Evolutionary conservation across 2,797 vertebrate species (phyloP), one percentile per base, ranked within the genome.

Genomic region (Poecilia wingei): DNA sequence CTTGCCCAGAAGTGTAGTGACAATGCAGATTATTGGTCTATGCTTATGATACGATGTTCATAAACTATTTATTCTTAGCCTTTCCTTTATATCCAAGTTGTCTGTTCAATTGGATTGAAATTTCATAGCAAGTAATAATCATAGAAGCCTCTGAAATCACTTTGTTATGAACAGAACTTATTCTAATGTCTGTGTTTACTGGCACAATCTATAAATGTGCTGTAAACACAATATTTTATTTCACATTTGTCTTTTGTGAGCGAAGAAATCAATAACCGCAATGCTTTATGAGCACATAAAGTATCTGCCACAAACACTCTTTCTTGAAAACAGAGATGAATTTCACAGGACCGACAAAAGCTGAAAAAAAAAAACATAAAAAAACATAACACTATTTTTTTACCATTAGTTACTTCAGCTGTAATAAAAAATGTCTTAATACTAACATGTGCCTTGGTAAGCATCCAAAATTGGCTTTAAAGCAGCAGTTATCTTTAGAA

Each of bases 1-100:
- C 13, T 33, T 81, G 76, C 57, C 10, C 66, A 53, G 79, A 47
- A 39, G 25, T 47, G 68, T 18, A 9, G 59, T 70, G 61, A 72
- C 53, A 82, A 70, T 51, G n/a, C 66, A 49, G 74, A 45, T 61
- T 22, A 39, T 31, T 45, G 33, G 45, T 53, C 28, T 36, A 69
- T 66, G 46, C 18, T 70, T 70, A 46, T n/a, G 2, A 6, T 14
- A 70, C 16, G 12, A 43, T 69, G 4, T 69, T 45, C 5, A 25
- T 13, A 5, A 69, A n/a, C 22, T 36, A 22, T 39, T 18, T 7
- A 66, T 22, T 64, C 33, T 6, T 43, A 36, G 43, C 36, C 36
- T 33, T 10, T 16, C 6, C 41, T 70, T 28, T 46, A 66, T 8
- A 72, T 77, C n/a, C 72, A 7, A 39, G 39, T 5, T 18, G n/a